A percentile compares a stretch with the other conserved stretches of the same genome.
Evolutionary conservation across 2,888 invertebrate species (phyloP).

Genomic region (Ptychoptera albimana): DNA sequence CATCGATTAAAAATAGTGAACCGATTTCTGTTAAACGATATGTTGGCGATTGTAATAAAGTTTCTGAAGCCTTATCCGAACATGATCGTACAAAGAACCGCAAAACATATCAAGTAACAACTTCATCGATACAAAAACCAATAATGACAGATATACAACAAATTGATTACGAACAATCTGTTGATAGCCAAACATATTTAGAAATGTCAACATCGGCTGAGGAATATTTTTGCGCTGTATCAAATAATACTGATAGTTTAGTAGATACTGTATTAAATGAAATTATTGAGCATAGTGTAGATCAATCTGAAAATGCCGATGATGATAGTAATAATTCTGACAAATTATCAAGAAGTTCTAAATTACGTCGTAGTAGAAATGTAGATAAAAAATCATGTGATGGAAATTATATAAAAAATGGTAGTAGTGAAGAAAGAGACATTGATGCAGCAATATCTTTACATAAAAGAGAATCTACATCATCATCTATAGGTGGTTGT

Average conservation of each 20-base stretch:
- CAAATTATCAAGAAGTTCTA: too few relatives aligned
- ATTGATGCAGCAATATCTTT: too few relatives aligned
- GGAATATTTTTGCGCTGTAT: slow-evolving; percentile 40
- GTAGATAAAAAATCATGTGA: too few relatives aligned
- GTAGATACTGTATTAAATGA: too few relatives aligned
- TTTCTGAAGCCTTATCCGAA: slow-evolving; percentile 24
- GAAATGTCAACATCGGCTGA: slow-evolving; percentile 47
- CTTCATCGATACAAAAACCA: not conserved
- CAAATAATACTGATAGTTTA: not conserved
- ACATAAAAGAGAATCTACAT: too few relatives aligned
- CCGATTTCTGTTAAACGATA: slow-evolving; percentile 20
- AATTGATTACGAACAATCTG: slow-evolving; percentile 12
- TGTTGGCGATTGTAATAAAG: slow-evolving; percentile 27
- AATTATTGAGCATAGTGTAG: too few relatives aligned
- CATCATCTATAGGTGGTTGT: too few relatives aligned
- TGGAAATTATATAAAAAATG: too few relatives aligned
- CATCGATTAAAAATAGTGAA: slow-evolving; percentile 13
- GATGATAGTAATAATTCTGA: slow-evolving; percentile 24
- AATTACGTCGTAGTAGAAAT: too few relatives aligned
- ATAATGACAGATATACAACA: slow-evolving; percentile 13
- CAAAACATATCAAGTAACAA: slow-evolving; percentile 25
- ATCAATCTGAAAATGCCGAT: slow-evolving; percentile 25
- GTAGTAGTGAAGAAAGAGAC: too few relatives aligned
- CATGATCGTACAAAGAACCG: slow-evolving; percentile 29
- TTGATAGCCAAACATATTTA: slow-evolving; percentile 27